phyloP scores from a whole-genome alignment of 2,888 invertebrate genomes.

The Rhamphomyia laevipes region DNA sequence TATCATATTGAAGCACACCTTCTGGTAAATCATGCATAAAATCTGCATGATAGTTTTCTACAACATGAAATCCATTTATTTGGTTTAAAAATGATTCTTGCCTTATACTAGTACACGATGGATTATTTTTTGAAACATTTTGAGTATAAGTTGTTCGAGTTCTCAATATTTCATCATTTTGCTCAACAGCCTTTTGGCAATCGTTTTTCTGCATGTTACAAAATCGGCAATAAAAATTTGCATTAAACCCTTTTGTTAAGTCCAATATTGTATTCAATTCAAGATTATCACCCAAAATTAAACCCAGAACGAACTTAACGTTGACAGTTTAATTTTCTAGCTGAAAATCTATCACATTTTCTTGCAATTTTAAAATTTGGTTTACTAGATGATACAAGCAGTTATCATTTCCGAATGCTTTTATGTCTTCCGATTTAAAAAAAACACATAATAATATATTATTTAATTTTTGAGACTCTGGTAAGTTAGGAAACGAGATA shows the following conservation, averaged over 20 bases:
- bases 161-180: conserved; percentile 9
- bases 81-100: conserved; percentile 16
- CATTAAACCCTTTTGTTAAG: conserved; percentile 10
- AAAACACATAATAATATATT: conserved; percentile 18
- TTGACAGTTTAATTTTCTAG: conserved; percentile 2
- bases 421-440: conserved; percentile 17
- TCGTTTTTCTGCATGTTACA: conserved; percentile 14
- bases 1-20: conserved; percentile 10
- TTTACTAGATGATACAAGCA: conserved; percentile 17
- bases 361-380: conserved; percentile 16
- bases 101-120: conserved; percentile 13
- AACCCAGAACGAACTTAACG: conserved; percentile 7
- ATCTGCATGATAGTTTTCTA: conserved; percentile 16
- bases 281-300: conserved; percentile 8
- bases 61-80: conserved; percentile 17
- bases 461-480: no score
- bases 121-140: not conserved
- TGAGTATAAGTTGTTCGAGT: no score
- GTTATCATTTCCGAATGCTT: conserved; percentile 15
- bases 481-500: no score
- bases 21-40: conserved; percentile 14
- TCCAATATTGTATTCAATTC: conserved; percentile 4
- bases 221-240: conserved; percentile 18
- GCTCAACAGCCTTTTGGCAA: conserved; percentile 5
- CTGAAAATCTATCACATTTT: conserved; percentile 14